Evolutionary conservation across 35 echinoderm and acorn worm genomes (phyloP).

Genomic region (Apostichopus parvimensis): DNA sequence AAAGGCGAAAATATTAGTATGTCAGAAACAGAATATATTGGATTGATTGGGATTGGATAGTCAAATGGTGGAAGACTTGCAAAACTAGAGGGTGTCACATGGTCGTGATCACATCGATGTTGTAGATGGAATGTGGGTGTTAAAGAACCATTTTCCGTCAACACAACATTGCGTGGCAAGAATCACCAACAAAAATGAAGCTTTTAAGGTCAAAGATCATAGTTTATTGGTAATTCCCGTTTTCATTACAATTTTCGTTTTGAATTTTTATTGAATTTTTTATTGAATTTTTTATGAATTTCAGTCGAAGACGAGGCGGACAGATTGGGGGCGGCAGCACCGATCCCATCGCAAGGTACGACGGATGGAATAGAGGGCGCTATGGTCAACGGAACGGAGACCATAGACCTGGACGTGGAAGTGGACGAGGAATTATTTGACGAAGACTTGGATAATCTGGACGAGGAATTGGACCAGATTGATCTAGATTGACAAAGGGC

Average conservation of each 20-base stretch:
- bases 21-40: too few relatives aligned
- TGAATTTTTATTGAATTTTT: not conserved
- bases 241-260: not conserved
- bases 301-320: conserved; percentile 87
- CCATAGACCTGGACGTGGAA: conserved; percentile 77
- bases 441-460: conserved; percentile 78
- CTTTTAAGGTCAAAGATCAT: not conserved
- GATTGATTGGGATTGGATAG: too few relatives aligned
- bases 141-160: too few relatives aligned
- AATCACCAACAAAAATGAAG: not conserved
- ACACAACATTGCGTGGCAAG: too few relatives aligned
- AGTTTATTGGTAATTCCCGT: not conserved
- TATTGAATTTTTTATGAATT: not conserved
- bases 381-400: conserved; percentile 40
- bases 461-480: conserved; percentile 83
- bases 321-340: conserved; percentile 87
- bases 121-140: too few relatives aligned
- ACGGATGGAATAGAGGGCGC: conserved; percentile 64
- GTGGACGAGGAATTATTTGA: conserved; percentile 97
- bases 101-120: too few relatives aligned
- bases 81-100: too few relatives aligned
- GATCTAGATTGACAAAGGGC: conserved; percentile 68
- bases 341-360: conserved; percentile 60
- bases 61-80: too few relatives aligned
- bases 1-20: too few relatives aligned